phyloP scores from a whole-genome alignment of 2,797 vertebrate genomes.

The Smutsia temminckii region DNA sequence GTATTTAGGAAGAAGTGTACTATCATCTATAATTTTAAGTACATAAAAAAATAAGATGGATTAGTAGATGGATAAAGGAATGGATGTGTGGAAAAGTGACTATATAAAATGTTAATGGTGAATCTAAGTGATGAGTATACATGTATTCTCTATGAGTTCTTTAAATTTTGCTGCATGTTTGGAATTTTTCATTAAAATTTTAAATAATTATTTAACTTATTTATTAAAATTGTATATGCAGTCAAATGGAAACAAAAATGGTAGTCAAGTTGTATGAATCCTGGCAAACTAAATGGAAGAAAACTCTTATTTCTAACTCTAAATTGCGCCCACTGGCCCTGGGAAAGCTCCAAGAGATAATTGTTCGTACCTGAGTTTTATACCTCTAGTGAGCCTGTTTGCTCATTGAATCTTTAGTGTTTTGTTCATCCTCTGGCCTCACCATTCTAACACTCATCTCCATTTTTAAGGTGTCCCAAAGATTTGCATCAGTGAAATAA shows the following conservation, averaged over 20 bases:
- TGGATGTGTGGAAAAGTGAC: background rate
- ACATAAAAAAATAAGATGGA: background rate
- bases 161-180: background rate
- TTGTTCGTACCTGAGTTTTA: background rate
- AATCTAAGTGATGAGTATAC: background rate
- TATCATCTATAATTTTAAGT: background rate
- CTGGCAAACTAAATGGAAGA: background rate
- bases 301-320: background rate
- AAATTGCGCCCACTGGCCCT: background rate
- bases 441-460: background rate
- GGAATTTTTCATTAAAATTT: background rate
- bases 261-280: background rate
- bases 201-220: conserved; percentile 19
- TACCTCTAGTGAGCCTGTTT: background rate
- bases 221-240: background rate
- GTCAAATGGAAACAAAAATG: background rate
- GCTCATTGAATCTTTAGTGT: background rate
- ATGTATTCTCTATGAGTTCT: background rate
- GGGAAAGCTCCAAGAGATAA: background rate
- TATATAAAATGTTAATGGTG: background rate
- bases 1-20: background rate
- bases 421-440: background rate
- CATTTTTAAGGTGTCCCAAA: background rate
- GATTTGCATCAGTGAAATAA: background rate
- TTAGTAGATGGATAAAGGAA: background rate